Percentiles rank a stretch among this genome's conserved stretches.
These are phyloP conservation scores for Alloscopus bannaensis DNA, from an alignment of 2,888 invertebrate genomes.

Conservation along the genomic window DNA sequence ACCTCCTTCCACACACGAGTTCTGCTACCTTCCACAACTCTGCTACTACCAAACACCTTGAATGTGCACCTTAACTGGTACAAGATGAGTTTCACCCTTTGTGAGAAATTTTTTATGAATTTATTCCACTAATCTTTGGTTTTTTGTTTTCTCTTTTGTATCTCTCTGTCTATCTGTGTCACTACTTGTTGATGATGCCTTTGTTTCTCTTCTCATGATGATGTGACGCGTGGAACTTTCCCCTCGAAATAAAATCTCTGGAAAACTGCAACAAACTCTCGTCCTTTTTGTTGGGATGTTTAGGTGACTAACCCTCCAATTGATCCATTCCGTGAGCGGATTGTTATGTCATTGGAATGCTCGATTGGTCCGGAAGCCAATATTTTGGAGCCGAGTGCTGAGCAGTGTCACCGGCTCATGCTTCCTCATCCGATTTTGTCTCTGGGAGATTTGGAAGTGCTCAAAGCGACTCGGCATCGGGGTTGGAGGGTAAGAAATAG, in stretches of 20 bases:
- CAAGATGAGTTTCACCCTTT: conserved; percentile 60
- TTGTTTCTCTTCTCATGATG: conserved; percentile 14
- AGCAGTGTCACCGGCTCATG: conserved; percentile 93
- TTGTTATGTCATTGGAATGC: conserved; percentile 98
- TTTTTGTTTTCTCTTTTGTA: conserved; percentile 39
- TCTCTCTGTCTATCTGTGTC: conserved; percentile 54
- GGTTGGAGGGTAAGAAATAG: conserved; percentile 84
- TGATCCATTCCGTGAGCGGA: conserved; percentile 98
- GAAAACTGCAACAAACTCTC: conserved; percentile 24
- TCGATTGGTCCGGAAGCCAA: conserved; percentile 98
- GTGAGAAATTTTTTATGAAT: conserved; percentile 57
- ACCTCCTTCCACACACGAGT: conserved; percentile 5
- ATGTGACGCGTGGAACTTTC: conserved; percentile 23
- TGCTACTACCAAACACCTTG: conserved; percentile 22
- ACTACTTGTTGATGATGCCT: conserved; percentile 36
- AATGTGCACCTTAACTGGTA: conserved; percentile 52
- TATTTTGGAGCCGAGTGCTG: conserved; percentile 90
- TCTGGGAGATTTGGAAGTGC: conserved; percentile 89
- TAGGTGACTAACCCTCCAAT: conserved; percentile 98
- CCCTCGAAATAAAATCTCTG: conserved; percentile 16
- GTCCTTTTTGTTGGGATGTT: conserved; percentile 31
- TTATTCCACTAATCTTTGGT: conserved; percentile 50
- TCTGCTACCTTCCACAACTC: conserved; percentile 38
- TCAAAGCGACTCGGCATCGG: conserved; percentile 88
- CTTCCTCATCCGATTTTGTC: conserved; percentile 96